Evolutionary conservation across 2,797 vertebrate genomes (phyloP), one percentile per base, ranked within the genome.

Genomic region (Eremophila alpestris): DNA sequence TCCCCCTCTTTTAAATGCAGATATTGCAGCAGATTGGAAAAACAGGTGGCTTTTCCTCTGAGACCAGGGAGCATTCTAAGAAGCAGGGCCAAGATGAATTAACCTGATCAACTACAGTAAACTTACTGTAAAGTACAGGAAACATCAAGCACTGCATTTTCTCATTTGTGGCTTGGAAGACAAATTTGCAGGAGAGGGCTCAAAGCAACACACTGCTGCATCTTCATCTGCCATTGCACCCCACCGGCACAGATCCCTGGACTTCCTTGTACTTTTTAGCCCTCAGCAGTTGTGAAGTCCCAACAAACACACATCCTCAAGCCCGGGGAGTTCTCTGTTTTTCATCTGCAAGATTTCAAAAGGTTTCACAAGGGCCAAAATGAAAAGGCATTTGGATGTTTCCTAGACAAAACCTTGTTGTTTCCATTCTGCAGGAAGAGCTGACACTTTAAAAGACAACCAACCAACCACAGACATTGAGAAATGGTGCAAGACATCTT

Each of bases 371-470:
- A 89, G 93, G 60, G 84, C 70, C 45, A 83, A 71, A 92, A 90
- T 49, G 48, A 83, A 95, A 81, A 87, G 36, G 51, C 74, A 65
- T 79, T 82, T 90, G 75, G 78, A 87, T 74, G 55, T 76, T 95
- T 93, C 82, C 68, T 93, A 91, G 84, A 91, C 68, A 92, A 96
- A 95, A 94, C 11, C 46, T 94, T 62, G 69, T 63, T 70, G 59
- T 89, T 93, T 88, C 65, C 62, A 30, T 87, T 82, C 70, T 75
- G 76, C 83, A 94, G 91, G 79, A 94, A 93, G 69, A 45, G 54
- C 83, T 83, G 87, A 89, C 7, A 24, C 90, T 94, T 83, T 75
- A 62, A 96, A 93, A 89, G 71, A 76, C 67, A 82, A 92, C 68
- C 63, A 73, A 46, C 45, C 78, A 84, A 74, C 67, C 94, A 79